Evolutionary conservation across 2,797 vertebrate genomes (phyloP).

Genomic region (Pteronotus mesoamericanus): DNA sequence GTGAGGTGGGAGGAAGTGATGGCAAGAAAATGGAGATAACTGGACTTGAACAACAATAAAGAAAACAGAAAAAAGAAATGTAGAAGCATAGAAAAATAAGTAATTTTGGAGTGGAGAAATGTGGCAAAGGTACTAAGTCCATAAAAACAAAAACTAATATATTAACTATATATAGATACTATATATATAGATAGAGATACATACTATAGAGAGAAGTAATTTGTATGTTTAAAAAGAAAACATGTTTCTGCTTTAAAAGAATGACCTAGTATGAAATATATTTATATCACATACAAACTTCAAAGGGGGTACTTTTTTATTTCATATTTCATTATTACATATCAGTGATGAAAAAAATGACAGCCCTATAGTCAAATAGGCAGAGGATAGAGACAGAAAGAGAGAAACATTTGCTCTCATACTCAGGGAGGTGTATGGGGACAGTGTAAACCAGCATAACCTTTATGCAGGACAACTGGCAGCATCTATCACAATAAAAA

Average conservation of each 20-base stretch:
- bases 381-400: neutral
- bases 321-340: neutral
- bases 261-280: neutral
- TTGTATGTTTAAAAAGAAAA: neutral
- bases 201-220: neutral
- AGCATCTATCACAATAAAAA: neutral
- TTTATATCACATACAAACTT: neutral
- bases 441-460: fast-evolving
- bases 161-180: neutral
- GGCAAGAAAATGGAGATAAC: no score
- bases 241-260: neutral
- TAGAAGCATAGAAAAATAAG: neutral
- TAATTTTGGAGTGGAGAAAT: neutral
- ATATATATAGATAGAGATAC: neutral
- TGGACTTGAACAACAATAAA: no score
- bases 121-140: neutral
- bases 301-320: neutral
- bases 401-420: neutral
- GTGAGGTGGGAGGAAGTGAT: no score
- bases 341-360: neutral
- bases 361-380: neutral
- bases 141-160: neutral
- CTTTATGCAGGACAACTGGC: fast-evolving
- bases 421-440: no score
- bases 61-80: no score